A percentile compares a stretch with the other conserved stretches of the same genome.
Conservation (phyloP, 1,140 invertebrate genomes). For the Schlechtendalia chinensis region DNA sequence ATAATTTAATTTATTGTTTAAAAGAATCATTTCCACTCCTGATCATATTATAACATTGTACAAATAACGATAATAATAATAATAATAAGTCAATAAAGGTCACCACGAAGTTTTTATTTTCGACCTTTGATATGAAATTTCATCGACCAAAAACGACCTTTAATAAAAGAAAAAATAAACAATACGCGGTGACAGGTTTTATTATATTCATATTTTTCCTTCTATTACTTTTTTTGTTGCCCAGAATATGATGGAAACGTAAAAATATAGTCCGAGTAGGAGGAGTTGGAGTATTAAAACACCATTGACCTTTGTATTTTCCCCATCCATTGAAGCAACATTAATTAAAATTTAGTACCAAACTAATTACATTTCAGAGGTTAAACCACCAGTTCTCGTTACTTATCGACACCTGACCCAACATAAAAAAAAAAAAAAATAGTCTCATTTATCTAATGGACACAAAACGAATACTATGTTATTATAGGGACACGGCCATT, state of each 20-base stretch:
- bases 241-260: neutral
- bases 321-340: neutral
- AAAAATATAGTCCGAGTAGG: slow-evolving; percentile 26
- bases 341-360: slow-evolving; percentile 40
- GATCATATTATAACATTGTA: too few species aligned
- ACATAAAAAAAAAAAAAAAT: neutral
- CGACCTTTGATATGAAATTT: slow-evolving; percentile 29
- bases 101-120: neutral
- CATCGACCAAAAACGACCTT: slow-evolving; percentile 29
- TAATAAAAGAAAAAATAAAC: slow-evolving; percentile 36
- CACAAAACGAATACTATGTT: slow-evolving; percentile 7
- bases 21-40: too few species aligned
- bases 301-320: slow-evolving; percentile 33
- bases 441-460: slow-evolving; percentile 36
- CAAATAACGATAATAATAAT: too few species aligned
- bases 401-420: slow-evolving; percentile 24
- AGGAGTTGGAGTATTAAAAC: slow-evolving; percentile 35
- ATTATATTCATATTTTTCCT: slow-evolving; percentile 25
- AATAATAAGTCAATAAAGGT: slow-evolving; percentile 11
- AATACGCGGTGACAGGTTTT: slow-evolving; percentile 15
- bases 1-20: too few species aligned
- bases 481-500: neutral
- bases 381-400: slow-evolving; percentile 31
- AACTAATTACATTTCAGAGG: slow-evolving; percentile 39
- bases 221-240: neutral